A percentile compares a stretch with the other conserved stretches of the same genome.
phyloP scores from a whole-genome alignment of 2,797 vertebrate genomes.

The Diplodus sargus region DNA sequence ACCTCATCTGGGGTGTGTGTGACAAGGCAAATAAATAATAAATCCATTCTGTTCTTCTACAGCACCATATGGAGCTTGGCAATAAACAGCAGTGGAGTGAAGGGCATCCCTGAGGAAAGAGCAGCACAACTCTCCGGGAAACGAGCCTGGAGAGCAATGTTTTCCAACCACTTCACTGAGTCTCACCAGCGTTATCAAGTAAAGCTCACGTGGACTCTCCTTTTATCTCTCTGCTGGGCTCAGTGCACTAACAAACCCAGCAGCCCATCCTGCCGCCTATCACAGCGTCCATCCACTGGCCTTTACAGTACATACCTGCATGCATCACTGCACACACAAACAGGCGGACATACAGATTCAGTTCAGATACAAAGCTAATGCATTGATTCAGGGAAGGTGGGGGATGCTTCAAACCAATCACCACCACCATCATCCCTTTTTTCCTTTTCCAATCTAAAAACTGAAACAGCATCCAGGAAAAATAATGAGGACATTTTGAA shows the following conservation, averaged over 20 bases:
- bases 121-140: constrained; percentile 40
- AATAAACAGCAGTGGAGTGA: constrained; percentile 20
- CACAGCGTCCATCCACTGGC: constrained; percentile 7
- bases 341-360: constrained; percentile 7
- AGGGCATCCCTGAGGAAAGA: constrained; percentile 57
- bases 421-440: background rate
- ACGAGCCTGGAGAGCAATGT: constrained; percentile 48
- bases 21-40: constrained; percentile 30
- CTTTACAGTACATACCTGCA: constrained; percentile 10
- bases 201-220: constrained; percentile 25
- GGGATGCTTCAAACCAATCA: background rate
- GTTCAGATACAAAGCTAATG: constrained; percentile 1
- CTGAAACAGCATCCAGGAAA: background rate
- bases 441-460: background rate
- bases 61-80: constrained; percentile 54
- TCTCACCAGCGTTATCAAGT: constrained; percentile 36
- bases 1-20: constrained; percentile 46
- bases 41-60: constrained; percentile 39
- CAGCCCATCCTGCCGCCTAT: constrained; percentile 5
- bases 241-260: constrained; percentile 2
- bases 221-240: constrained; percentile 47
- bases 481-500: background rate
- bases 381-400: constrained; percentile 15
- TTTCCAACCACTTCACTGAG: constrained; percentile 54
- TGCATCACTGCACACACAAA: constrained; percentile 22